phyloP scores from a whole-genome alignment of 2,888 invertebrate genomes.

The Drosophila flavopinicola region DNA sequence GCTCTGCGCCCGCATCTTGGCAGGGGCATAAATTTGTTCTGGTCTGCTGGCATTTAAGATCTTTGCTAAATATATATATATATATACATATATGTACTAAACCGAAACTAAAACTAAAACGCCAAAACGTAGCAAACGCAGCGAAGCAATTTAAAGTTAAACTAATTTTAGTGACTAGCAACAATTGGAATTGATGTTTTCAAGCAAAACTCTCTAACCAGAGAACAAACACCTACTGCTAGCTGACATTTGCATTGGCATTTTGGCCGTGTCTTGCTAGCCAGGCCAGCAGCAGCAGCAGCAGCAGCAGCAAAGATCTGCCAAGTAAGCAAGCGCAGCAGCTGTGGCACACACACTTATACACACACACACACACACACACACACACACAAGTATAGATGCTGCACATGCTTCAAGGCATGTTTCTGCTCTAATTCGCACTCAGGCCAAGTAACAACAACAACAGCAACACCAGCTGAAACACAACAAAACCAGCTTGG shows the following conservation, averaged over 20 bases:
- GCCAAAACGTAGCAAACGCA: slow-evolving; percentile 49
- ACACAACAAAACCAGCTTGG: slow-evolving; percentile 14
- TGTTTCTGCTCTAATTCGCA: slow-evolving; percentile 82
- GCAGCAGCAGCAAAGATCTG: slow-evolving; percentile 28
- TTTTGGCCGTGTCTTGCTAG: slow-evolving; percentile 18
- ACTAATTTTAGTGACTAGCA: slow-evolving; percentile 40
- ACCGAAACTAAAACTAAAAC: slow-evolving; percentile 16
- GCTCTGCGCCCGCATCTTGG: slow-evolving; percentile 8
- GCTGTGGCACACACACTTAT: slow-evolving; percentile 28
- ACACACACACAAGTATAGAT: slow-evolving; percentile 26
- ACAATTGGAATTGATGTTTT: slow-evolving; percentile 18
- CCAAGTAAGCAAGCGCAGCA: slow-evolving; percentile 32
- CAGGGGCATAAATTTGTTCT: slow-evolving; percentile 71
- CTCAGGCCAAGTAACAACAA: slow-evolving; percentile 70
- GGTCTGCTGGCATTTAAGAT: slow-evolving; percentile 69
- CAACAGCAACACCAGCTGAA: slow-evolving; percentile 23
- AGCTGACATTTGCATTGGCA: slow-evolving; percentile 48
- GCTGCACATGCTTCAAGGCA: slow-evolving; percentile 73
- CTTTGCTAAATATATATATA: slow-evolving; percentile 36
- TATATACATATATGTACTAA: slow-evolving; percentile 27
- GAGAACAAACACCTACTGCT: slow-evolving; percentile 7
- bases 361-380: slow-evolving; percentile 13
- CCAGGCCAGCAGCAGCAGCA: slow-evolving; percentile 29
- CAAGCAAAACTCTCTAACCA: neutral
- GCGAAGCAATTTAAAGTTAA: slow-evolving; percentile 64